These are phyloP conservation scores for Drosophila hamatofila DNA, from an alignment of 2,888 invertebrate genomes.

Conservation along the genomic window DNA sequence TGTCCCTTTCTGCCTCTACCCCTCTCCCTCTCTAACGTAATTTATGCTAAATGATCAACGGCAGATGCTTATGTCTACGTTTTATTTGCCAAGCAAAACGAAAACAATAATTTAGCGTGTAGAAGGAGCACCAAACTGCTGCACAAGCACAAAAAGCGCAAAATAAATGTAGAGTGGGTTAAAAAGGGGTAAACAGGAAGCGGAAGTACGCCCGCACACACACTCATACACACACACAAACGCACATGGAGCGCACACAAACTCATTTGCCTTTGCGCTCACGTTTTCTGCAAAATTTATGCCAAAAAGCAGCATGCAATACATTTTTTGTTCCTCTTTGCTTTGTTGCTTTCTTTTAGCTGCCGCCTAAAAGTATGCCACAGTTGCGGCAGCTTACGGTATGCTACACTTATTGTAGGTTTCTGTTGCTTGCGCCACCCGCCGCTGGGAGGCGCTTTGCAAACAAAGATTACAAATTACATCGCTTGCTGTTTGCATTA, in stretches of 20 bases:
- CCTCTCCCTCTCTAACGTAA: conserved; percentile 38
- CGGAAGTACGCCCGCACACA: conserved; percentile 60
- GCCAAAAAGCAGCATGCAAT: conserved; percentile 66
- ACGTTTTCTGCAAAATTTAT: conserved; percentile 72
- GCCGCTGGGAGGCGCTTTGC: conserved; percentile 44
- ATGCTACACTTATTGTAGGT: conserved; percentile 13
- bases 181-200: conserved; percentile 71
- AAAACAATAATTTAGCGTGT: conserved; percentile 74
- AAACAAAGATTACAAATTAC: conserved; percentile 49
- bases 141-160: conserved; percentile 65
- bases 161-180: conserved; percentile 44
- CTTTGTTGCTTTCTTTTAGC: conserved; percentile 16
- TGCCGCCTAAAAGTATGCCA: conserved; percentile 46
- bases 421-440: conserved; percentile 26
- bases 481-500: not conserved
- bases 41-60: conserved; percentile 78
- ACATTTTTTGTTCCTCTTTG: conserved; percentile 52
- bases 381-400: conserved; percentile 30
- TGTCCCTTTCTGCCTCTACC: not conserved
- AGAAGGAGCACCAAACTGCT: conserved; percentile 52
- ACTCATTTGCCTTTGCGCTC: conserved; percentile 79
- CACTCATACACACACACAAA: conserved; percentile 14
- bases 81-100: conserved; percentile 76
- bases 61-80: conserved; percentile 72
- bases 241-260: conserved; percentile 28